phyloP scores from a whole-genome alignment of 2,797 vertebrate species.

The Helarctos malayanus region DNA sequence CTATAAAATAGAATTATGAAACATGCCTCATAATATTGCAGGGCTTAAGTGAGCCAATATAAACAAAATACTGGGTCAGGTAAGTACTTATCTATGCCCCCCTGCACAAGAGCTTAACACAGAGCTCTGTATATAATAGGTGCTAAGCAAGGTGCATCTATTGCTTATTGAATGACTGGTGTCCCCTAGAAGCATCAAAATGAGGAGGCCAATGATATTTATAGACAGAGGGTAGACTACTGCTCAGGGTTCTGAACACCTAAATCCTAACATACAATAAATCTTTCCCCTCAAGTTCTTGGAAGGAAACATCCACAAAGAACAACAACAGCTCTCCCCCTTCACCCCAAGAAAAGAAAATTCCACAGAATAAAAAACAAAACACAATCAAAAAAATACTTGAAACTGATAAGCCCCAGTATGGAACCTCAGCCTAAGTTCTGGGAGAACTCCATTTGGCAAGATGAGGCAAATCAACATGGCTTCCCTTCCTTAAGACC shows the following conservation, averaged over 20 bases:
- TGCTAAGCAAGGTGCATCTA: neutral
- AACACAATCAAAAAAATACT: neutral
- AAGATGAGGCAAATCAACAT: neutral
- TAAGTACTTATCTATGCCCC: neutral
- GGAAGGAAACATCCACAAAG: neutral
- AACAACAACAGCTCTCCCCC: neutral
- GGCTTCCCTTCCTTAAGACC: neutral
- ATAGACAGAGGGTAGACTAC: neutral
- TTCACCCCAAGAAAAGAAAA: neutral
- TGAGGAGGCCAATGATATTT: neutral
- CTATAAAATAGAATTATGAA: slow-evolving; percentile 35
- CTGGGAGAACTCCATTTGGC: neutral
- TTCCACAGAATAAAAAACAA: neutral
- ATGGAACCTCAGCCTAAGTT: neutral
- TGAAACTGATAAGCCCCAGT: neutral
- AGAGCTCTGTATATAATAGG: neutral
- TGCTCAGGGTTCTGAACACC: neutral
- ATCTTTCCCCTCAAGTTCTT: neutral
- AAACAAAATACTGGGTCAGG: neutral
- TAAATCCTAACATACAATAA: slow-evolving; percentile 6
- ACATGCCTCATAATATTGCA: neutral
- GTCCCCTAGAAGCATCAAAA: neutral
- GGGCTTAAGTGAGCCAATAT: neutral
- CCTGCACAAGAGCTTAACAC: neutral
- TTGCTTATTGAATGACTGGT: neutral